phyloP scores from a whole-genome alignment of 1,140 invertebrate genomes.

The Steinernema feltiae region DNA sequence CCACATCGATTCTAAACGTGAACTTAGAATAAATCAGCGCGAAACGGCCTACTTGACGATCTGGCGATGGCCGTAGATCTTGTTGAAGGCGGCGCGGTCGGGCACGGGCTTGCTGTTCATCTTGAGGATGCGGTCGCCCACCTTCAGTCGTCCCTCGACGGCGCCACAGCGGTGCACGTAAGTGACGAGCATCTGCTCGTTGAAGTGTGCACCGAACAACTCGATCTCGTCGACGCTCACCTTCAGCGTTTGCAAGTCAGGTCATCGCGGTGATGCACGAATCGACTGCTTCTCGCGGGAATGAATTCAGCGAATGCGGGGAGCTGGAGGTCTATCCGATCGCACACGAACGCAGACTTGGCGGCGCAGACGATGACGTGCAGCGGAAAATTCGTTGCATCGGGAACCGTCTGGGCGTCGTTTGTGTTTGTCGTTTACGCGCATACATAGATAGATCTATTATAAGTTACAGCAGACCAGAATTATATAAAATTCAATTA shows the following conservation, averaged over 20 bases:
- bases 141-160: constrained; percentile 5
- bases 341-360: no score
- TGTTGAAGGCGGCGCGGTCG: constrained; percentile 3
- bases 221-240: constrained; percentile 10
- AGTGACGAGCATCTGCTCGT: not conserved
- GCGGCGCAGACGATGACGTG: no score
- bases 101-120: not conserved
- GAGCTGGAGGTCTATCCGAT: no score
- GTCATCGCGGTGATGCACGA: not conserved
- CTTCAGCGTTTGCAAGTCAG: not conserved
- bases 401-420: no score
- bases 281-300: not conserved
- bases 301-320: no score
- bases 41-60: not conserved
- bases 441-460: no score
- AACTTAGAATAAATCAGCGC: not conserved
- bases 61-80: constrained; percentile 7
- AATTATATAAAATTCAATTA: no score
- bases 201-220: not conserved
- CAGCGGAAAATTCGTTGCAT: no score
- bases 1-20: not conserved
- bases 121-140: not conserved
- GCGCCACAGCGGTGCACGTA: not conserved
- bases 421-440: no score
- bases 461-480: no score